Base-by-base conservation (phyloP, 2,888 invertebrate genomes). In the Leptinotarsa peninsularis region DNA sequence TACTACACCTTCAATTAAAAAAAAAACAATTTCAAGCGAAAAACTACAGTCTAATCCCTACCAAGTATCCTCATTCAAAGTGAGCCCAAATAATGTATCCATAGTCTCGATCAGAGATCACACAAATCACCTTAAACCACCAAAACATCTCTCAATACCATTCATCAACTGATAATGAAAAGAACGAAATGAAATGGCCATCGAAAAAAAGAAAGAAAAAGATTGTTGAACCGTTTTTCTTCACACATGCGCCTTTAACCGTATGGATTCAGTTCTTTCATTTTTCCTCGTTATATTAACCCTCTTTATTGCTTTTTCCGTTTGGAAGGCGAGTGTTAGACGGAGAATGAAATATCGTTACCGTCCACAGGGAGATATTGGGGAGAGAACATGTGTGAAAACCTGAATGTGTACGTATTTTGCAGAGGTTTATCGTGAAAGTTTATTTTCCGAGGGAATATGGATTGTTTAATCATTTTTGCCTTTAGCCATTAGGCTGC, bases 211-310 rank as follows among this genome's bases (percentile, higher is more conserved):
- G 79, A 75, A 77, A 76, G 76, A 76, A 80, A 77, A 76, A 74
- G 76, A 73, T 71, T 56, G 71, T 67, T 72, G 75, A 69, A 76
- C 71, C 72, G 74, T 74, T 82, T 82, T 79, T 78, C 71, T 76
- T 76, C 78, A 83, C 83, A 84, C 84, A 84, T 84, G 84, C 84
- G 83, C 84, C 69, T 76, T 80, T 77, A 75, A 73, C 27, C 74
- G 77, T 80, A 82, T 80, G 81, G 82, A 77, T 77, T 77, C 79
- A 80, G 58, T 82, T 83, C 81, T 84, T 85, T 83, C 81, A 84
- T 83, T 85, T 85, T 84, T 84, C 81, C 77, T 80, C 71, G 80
- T 82, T 79, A 77, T 80, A 80, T 82, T 80, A 76, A 74, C 78
- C 76, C 76, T 82, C 82, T 81, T 79, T 80, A 76, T 81, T 79